phyloP scores from a whole-genome alignment of 2,888 invertebrate species.

The Drosophila phalerata region DNA sequence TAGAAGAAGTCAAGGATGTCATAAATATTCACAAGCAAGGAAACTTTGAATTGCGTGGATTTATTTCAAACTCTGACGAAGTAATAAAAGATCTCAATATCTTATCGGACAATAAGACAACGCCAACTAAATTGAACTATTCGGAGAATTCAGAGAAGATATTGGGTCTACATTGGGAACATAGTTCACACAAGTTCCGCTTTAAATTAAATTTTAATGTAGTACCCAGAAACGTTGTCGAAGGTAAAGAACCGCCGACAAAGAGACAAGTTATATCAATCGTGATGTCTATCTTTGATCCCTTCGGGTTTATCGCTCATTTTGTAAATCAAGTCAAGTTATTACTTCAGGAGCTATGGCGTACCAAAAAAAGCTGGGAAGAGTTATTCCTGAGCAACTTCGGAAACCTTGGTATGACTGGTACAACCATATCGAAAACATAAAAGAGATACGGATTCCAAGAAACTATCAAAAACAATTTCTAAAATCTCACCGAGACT shows the following conservation, averaged over 20 bases:
- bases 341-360: not conserved
- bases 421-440: not conserved
- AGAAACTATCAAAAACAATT: not conserved
- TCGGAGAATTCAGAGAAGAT: not conserved
- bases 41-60: not conserved
- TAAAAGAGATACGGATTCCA: not conserved
- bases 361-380: not conserved
- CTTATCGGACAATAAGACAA: too few species aligned
- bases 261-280: not conserved
- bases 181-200: not conserved
- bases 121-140: not conserved
- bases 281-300: too few species aligned
- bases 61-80: not conserved
- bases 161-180: not conserved
- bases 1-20: not conserved
- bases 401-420: not conserved
- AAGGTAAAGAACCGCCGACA: not conserved
- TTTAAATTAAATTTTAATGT: not conserved
- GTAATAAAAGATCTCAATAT: not conserved
- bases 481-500: not conserved
- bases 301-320: not conserved
- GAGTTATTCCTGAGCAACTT: not conserved
- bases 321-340: not conserved
- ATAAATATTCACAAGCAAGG: not conserved
- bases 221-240: not conserved